phyloP scores from a whole-genome alignment of 2,888 invertebrate species.

The Erynnis tages region DNA sequence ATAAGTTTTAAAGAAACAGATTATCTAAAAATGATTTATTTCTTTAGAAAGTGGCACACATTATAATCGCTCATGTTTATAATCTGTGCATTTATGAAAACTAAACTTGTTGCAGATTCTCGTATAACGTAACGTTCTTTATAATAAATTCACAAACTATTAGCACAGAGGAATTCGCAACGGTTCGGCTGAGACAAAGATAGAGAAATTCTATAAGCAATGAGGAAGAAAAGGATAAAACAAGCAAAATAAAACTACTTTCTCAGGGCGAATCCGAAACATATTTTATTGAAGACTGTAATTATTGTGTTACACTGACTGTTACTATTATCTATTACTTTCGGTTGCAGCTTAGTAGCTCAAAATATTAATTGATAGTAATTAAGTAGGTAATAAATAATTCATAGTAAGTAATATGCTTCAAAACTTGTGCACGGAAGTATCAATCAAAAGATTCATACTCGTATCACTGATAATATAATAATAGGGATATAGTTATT shows the following conservation, averaged over 20 bases:
- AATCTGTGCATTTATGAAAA: neutral
- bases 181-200: conserved; percentile 13
- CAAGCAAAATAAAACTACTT: conserved; percentile 14
- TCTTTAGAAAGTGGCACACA: too few species aligned
- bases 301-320: neutral
- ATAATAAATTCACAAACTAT: neutral
- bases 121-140: neutral
- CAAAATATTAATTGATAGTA: neutral
- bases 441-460: too few species aligned
- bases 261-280: conserved; percentile 25
- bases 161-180: conserved; percentile 9
- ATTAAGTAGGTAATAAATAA: too few species aligned
- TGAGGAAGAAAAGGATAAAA: conserved; percentile 8
- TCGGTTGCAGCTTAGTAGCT: neutral
- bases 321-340: too few species aligned
- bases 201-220: neutral
- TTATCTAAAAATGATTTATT: too few species aligned
- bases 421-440: too few species aligned
- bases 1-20: too few species aligned
- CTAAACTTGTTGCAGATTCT: too few species aligned
- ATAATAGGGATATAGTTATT: too few species aligned
- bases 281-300: neutral
- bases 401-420: too few species aligned
- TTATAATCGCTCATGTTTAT: too few species aligned
- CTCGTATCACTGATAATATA: too few species aligned